Percentiles rank a stretch among this genome's conserved stretches.
phyloP scores from a whole-genome alignment of 2,113 vertebrate species.

The Elgaria multicarinata region DNA sequence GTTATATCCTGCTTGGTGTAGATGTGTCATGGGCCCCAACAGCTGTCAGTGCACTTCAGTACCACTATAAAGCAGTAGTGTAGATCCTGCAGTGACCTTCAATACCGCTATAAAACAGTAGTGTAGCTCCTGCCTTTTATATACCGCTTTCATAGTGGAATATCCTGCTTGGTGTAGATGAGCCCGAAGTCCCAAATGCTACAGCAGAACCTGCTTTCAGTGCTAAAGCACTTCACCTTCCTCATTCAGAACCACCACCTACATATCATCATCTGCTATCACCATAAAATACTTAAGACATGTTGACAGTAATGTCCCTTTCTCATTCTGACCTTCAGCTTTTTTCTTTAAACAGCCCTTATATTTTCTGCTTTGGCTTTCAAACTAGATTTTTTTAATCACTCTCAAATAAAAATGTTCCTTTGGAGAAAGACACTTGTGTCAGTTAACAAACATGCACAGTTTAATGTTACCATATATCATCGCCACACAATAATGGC shows the following conservation, averaged over 20 bases:
- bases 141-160: too few species aligned
- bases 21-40: too few species aligned
- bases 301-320: not conserved
- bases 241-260: not conserved
- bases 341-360: not conserved
- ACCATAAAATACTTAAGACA: not conserved
- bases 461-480: not conserved
- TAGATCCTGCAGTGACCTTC: too few species aligned
- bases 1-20: too few species aligned
- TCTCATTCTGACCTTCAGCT: not conserved
- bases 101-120: too few species aligned
- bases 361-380: not conserved
- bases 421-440: not conserved
- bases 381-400: not conserved
- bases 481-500: not conserved
- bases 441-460: not conserved
- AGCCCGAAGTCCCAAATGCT: not conserved
- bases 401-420: not conserved
- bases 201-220: not conserved
- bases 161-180: too few species aligned
- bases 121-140: too few species aligned
- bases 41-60: too few species aligned
- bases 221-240: not conserved
- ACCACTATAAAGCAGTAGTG: too few species aligned
- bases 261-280: not conserved